These are phyloP conservation scores for Mesoclemmys tuberculata DNA, from an alignment of 2,113 vertebrate species.

Conservation along the genomic window DNA sequence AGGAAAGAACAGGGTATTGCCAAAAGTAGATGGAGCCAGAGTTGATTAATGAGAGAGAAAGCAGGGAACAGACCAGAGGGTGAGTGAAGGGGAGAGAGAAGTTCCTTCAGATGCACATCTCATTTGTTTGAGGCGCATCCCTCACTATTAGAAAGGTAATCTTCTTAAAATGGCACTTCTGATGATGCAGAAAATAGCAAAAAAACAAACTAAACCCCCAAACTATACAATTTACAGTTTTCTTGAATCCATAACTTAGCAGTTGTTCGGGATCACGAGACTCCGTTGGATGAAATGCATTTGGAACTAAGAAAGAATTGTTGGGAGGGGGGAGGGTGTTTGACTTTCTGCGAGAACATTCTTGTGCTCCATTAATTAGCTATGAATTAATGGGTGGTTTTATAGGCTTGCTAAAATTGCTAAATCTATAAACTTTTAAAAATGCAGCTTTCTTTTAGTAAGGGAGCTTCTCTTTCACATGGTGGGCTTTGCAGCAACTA, in stretches of 20 bases:
- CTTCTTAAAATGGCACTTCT: neutral
- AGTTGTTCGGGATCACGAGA: neutral
- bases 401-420: neutral
- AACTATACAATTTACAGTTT: fast-evolving
- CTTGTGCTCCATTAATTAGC: constrained; percentile 18
- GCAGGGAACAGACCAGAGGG: fast-evolving
- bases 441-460: neutral
- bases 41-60: neutral
- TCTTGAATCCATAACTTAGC: neutral
- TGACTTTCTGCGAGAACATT: constrained; percentile 13
- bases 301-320: constrained; percentile 15
- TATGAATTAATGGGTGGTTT: constrained; percentile 31
- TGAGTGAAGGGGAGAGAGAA: fast-evolving
- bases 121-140: neutral
- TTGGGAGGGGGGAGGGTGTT: constrained; percentile 3
- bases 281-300: constrained; percentile 14
- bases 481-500: neutral
- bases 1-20: neutral
- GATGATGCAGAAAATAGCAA: neutral
- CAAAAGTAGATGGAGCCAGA: fast-evolving
- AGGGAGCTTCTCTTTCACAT: neutral
- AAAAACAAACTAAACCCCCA: neutral
- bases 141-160: neutral
- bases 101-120: neutral
- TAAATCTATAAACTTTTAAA: neutral